Evolutionary conservation across 2,888 invertebrate genomes (phyloP).

Genomic region (Drosophila kambysellisi): DNA sequence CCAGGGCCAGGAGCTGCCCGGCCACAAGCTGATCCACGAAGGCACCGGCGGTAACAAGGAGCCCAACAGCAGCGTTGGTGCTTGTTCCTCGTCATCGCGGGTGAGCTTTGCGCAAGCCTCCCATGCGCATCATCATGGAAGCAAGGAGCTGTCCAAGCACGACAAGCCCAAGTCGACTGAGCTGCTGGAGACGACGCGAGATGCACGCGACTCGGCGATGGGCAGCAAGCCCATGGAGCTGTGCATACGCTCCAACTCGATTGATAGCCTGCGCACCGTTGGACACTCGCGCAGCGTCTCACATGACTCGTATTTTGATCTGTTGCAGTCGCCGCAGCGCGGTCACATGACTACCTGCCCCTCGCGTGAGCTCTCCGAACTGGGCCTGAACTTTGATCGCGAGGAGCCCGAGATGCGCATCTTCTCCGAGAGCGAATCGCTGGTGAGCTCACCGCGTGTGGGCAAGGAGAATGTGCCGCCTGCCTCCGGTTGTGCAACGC

Average conservation of each 20-base stretch:
- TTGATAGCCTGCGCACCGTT: constrained; percentile 85
- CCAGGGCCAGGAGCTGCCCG: constrained; percentile 70
- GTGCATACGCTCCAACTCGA: constrained; percentile 85
- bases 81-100: constrained; percentile 54
- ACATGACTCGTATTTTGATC: constrained; percentile 96
- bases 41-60: constrained; percentile 62
- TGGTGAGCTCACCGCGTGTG: constrained; percentile 87
- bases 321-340: constrained; percentile 85
- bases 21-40: constrained; percentile 60
- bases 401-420: constrained; percentile 94
- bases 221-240: constrained; percentile 83
- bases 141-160: constrained; percentile 79
- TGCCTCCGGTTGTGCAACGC: constrained; percentile 78
- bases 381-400: constrained; percentile 92
- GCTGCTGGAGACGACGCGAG: constrained; percentile 81
- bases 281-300: constrained; percentile 90
- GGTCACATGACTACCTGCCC: constrained; percentile 84
- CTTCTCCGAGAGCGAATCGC: constrained; percentile 94
- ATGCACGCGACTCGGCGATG: constrained; percentile 56
- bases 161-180: constrained; percentile 84
- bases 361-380: constrained; percentile 91
- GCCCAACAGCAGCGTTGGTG: constrained; percentile 29
- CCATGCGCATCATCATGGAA: constrained; percentile 69
- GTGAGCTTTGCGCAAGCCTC: constrained; percentile 82
- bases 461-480: constrained; percentile 86